Evolutionary conservation across 2,888 invertebrate species (phyloP).

Genomic region (Alcis repandata): DNA sequence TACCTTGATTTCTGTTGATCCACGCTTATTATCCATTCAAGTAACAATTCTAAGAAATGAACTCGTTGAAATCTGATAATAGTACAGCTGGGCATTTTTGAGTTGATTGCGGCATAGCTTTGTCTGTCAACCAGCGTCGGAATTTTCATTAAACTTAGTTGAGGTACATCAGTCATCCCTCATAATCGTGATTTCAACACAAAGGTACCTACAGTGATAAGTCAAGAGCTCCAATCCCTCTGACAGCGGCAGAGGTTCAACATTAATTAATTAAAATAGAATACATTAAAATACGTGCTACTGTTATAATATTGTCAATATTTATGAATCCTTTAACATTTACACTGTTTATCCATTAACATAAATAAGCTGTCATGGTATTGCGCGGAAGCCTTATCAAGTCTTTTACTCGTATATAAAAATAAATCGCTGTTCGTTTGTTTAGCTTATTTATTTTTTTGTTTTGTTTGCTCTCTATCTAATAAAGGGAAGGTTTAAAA

Average conservation of each 20-base stretch:
- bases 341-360: conserved; percentile 44
- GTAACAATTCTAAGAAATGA: not conserved
- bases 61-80: not conserved
- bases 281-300: conserved; percentile 33
- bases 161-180: conserved; percentile 22
- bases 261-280: conserved; percentile 37
- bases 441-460: conserved; percentile 18
- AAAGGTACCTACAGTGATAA: conserved; percentile 22
- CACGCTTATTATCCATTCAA: not conserved
- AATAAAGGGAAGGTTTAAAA: too few relatives aligned
- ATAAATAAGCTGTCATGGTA: conserved; percentile 28
- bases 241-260: conserved; percentile 23
- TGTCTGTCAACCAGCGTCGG: conserved; percentile 19
- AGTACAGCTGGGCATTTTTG: not conserved
- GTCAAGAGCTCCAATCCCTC: conserved; percentile 6
- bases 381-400: conserved; percentile 26
- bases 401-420: conserved; percentile 23
- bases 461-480: too few relatives aligned
- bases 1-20: not conserved
- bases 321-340: conserved; percentile 39
- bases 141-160: conserved; percentile 32
- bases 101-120: not conserved
- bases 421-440: too few relatives aligned
- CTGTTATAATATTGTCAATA: conserved; percentile 40
- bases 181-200: conserved; percentile 19